Conservation (phyloP, 2,113 vertebrate genomes). For the Ciconia boyciana region DNA sequence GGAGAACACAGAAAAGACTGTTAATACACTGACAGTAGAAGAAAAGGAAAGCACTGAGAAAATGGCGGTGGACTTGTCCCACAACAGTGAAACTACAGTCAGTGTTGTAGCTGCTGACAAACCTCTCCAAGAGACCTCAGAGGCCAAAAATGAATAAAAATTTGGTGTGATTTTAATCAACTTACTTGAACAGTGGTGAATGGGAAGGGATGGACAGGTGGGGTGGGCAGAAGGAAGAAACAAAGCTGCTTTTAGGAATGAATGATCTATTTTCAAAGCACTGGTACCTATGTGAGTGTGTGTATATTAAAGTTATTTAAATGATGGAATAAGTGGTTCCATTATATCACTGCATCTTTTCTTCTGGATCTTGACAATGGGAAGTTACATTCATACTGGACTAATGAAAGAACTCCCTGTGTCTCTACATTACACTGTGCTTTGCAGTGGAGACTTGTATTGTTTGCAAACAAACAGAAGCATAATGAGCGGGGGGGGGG, state of each 20-base stretch:
- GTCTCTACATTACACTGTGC: neutral
- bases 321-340: conserved; percentile 67
- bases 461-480: conserved; percentile 31
- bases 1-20: conserved; percentile 44
- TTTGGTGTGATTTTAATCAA: conserved; percentile 63
- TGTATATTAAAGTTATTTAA: conserved; percentile 78
- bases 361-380: conserved; percentile 60
- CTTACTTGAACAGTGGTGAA: conserved; percentile 71
- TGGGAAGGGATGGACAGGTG: conserved; percentile 44
- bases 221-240: conserved; percentile 63
- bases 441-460: conserved; percentile 48
- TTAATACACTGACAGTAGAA: conserved; percentile 54
- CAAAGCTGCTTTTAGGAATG: conserved; percentile 78
- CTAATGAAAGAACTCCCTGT: conserved; percentile 31
- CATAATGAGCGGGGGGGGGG: conserved; percentile 29
- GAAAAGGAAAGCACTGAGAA: conserved; percentile 59
- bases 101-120: conserved; percentile 64
- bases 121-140: conserved; percentile 67
- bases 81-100: conserved; percentile 65
- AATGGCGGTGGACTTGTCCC: conserved; percentile 65
- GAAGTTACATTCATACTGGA: conserved; percentile 51
- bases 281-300: conserved; percentile 73
- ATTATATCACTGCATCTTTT: conserved; percentile 64
- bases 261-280: conserved; percentile 76
- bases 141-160: conserved; percentile 74